Base-by-base conservation (phyloP, 2,113 vertebrate species). In the Catharus fuscescens region DNA sequence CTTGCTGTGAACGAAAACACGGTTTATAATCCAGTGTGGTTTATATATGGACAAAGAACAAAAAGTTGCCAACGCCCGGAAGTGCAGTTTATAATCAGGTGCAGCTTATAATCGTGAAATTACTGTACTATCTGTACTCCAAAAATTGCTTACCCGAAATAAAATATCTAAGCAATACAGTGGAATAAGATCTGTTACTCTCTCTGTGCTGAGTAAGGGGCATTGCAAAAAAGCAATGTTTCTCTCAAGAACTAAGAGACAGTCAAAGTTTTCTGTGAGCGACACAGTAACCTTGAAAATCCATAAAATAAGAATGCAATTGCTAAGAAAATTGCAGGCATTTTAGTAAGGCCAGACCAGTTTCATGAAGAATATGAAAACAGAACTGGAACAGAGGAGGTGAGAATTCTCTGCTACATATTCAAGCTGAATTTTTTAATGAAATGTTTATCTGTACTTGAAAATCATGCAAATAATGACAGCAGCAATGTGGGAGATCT, bases 401-500 rank as follows among this genome's bases (percentile, higher is more conserved):
- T 25, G 59, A 65, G 61, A 92, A 89, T 24, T 47, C 36, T 91
- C 78, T 90, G 62, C 54, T 91, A 61, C 62, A 79, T 81, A 94
- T 84, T 91, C 87, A 76, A 77, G 26, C 20, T 44, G n/a, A 57
- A 47, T 84, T 88, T 95, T 88, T 44, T 26, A 94, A 94, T 66
- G 1, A 88, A 93, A 78, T 72, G 72, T 81, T 96, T 87, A 89
- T 90, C 87, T 82, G 59, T 72, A 90, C 85, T 95, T 80, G 74
- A 86, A 92, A 94, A 90, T 87, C 85, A 96, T 95, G 90, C 88
- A 96, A 96, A 94, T 96, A 70, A 80, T 21, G 34, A 70, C 47
- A 86, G 56, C 42, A 82, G 87, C 85, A 59, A 86, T 83, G 85
- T 86, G 87, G 92, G 86, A 96, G 85, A 91, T 47, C 84, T 59